phyloP scores from a whole-genome alignment of 2,113 vertebrate genomes.

The Cichladusa arquata region DNA sequence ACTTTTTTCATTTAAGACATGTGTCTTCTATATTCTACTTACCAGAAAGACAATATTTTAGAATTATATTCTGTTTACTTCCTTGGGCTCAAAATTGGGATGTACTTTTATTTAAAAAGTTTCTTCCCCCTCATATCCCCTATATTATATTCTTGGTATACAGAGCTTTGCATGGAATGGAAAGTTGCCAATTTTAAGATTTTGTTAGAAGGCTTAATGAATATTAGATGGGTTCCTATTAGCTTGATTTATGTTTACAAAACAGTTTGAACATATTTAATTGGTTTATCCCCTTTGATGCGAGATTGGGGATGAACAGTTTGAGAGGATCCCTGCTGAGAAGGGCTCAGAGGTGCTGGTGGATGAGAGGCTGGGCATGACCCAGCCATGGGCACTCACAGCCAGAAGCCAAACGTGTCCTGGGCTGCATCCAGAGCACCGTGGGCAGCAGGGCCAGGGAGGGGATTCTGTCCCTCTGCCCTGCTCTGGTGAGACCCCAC shows the following conservation, averaged over 20 bases:
- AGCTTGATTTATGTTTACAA: background rate
- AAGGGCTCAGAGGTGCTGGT: accelerated
- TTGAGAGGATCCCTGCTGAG: accelerated
- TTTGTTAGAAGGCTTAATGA: background rate
- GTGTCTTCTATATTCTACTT: background rate
- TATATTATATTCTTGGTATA: background rate
- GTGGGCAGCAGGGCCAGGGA: background rate
- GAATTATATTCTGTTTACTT: background rate
- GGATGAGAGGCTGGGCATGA: background rate
- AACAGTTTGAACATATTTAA: background rate
- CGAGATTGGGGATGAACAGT: background rate
- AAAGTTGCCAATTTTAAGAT: background rate
- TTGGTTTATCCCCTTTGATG: background rate
- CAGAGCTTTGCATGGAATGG: background rate
- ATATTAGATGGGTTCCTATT: background rate
- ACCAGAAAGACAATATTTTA: background rate
- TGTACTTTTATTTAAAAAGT: background rate
- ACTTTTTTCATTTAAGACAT: background rate
- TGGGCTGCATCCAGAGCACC: background rate
- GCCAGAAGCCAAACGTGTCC: background rate
- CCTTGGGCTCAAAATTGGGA: background rate
- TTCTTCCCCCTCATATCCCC: background rate
- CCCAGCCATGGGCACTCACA: background rate
- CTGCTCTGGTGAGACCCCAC: background rate
- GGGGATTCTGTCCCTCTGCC: background rate